These are phyloP conservation scores for Anolis sagrei DNA, from an alignment of 2,113 vertebrate species.

Conservation along the genomic window DNA sequence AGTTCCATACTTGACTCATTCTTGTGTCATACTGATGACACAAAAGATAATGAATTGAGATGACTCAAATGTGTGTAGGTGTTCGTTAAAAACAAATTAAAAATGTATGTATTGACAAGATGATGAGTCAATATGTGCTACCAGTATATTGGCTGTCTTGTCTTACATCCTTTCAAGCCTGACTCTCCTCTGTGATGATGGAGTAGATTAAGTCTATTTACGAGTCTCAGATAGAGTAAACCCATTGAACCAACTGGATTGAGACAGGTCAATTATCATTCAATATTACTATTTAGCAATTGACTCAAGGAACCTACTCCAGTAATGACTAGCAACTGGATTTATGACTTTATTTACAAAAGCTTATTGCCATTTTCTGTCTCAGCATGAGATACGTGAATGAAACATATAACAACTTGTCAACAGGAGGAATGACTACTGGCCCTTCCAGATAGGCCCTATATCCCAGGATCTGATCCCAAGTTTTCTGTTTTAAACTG, in stretches of 20 bases:
- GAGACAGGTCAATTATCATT: no score
- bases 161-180: neutral
- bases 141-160: neutral
- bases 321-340: no score
- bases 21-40: neutral
- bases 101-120: neutral
- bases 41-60: neutral
- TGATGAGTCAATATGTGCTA: neutral
- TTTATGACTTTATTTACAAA: neutral
- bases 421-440: neutral
- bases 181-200: neutral
- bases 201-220: no score
- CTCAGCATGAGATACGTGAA: neutral
- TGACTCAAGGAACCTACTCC: no score
- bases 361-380: neutral
- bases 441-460: no score
- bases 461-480: no score
- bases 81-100: neutral
- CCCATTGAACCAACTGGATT: no score
- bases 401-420: neutral
- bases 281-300: no score
- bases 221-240: no score
- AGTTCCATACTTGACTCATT: neutral
- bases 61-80: neutral
- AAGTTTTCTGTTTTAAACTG: no score